Evolutionary conservation across 2,113 vertebrate species (phyloP), one percentile per base, ranked within the genome.

Genomic region (Falco punctatus): DNA sequence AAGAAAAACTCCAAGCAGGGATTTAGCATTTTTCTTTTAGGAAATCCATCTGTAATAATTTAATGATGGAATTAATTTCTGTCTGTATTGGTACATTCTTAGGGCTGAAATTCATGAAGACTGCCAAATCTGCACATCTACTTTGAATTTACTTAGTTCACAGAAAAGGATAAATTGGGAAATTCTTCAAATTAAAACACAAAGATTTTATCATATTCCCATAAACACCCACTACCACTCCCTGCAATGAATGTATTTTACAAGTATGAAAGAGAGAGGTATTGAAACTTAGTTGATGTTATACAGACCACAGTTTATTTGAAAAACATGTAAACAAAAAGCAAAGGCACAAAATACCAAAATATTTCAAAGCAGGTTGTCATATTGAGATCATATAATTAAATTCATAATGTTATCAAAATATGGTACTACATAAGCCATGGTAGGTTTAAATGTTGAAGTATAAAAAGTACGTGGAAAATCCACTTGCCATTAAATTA

Each of bases 221-320:
- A 58, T 15, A 38, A 69, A 62, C 20, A 64, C 6, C 6, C 52
- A 83, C 28, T 78, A 57, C 17, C 49, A 79, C 33, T 78, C 33
- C 74, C 74, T 54, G 33, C 61, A 82, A 61, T 11, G 13, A 65
- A 22, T 7, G 10, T 30, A n/a, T 42, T 75, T 35, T 30, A 15
- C 26, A 46, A 33, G 46, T 9, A 24, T 61, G 23, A 81, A 81
- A 88, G 40, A 96, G 35, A 87, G 20, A 66, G 24, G 12, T 55
- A 94, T 51, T 54, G 55, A 79, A 93, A 77, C 70, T 82, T 16
- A 15, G 23, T 11, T 71, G 54, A 79, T 95, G 54, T 90, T 80
- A 73, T 2, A 33, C 48, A 89, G 42, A 58, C 58, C 35, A 49
- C 23, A 81, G 30, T 96, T 96, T 97, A 96, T 97, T 97, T 90